phyloP scores from a whole-genome alignment of 2,113 vertebrate species.

The Hirundichthys speculiger region DNA sequence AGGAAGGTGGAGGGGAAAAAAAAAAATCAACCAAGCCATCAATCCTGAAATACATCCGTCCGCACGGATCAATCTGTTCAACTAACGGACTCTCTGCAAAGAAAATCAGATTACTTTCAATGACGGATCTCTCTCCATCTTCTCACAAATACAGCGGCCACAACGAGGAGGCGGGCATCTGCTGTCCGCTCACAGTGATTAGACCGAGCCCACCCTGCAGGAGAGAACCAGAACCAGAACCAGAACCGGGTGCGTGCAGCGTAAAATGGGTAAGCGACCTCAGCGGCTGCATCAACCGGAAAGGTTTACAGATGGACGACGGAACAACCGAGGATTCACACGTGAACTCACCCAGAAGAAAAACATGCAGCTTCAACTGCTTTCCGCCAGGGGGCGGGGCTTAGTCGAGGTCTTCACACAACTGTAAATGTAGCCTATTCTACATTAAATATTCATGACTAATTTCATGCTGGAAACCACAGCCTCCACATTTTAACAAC shows the following conservation, averaged over 20 bases:
- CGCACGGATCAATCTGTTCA: constrained; percentile 58
- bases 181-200: constrained; percentile 57
- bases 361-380: too few relatives aligned
- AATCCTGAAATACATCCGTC: constrained; percentile 27
- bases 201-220: background rate
- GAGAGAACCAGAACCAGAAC: too few relatives aligned
- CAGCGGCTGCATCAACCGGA: background rate
- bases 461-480: too few relatives aligned
- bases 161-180: constrained; percentile 15
- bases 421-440: too few relatives aligned
- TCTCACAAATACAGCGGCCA: constrained; percentile 63
- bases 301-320: background rate
- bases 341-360: too few relatives aligned
- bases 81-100: constrained; percentile 41
- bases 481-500: too few relatives aligned
- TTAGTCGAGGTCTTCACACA: too few relatives aligned
- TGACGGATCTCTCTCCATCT: constrained; percentile 32
- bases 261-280: background rate
- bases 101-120: constrained; percentile 37
- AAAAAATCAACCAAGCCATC: constrained; percentile 2
- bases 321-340: background rate
- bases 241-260: too few relatives aligned
- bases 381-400: too few relatives aligned
- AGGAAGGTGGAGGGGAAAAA: background rate
- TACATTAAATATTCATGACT: too few relatives aligned